These are phyloP conservation scores for Hirundo rustica DNA, from an alignment of 2,797 vertebrate species.

Conservation along the genomic window DNA sequence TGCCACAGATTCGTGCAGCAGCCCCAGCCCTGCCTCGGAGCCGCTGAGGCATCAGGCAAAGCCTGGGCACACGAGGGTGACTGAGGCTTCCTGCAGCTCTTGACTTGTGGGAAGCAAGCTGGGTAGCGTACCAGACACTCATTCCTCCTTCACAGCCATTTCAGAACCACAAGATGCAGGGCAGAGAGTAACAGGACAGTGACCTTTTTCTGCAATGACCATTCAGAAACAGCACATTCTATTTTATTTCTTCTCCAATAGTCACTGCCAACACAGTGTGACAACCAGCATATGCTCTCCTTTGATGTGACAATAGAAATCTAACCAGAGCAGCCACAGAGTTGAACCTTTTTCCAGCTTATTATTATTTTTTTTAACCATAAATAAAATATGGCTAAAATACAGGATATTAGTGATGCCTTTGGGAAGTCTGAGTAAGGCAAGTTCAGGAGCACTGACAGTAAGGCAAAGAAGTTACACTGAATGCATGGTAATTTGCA, in stretches of 20 bases:
- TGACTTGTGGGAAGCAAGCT: not conserved
- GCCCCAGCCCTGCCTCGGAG: not conserved
- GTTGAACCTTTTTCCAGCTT: not conserved
- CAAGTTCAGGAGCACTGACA: not conserved
- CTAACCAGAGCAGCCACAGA: not conserved
- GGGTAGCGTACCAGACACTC: not conserved
- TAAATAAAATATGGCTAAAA: not conserved
- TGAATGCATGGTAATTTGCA: not conserved
- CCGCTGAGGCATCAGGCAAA: not conserved
- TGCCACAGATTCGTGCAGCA: not conserved
- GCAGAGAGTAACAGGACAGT: not conserved
- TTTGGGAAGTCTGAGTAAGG: not conserved
- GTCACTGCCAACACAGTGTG: not conserved
- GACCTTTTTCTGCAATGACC: not conserved
- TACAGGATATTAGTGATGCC: not conserved
- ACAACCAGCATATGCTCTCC: not conserved
- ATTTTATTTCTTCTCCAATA: not conserved
- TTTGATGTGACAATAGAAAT: not conserved
- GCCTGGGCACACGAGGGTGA: rapidly evolving
- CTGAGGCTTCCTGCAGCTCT: not conserved
- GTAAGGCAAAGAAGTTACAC: not conserved
- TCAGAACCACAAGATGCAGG: not conserved
- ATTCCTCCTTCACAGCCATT: not conserved
- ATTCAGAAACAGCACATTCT: not conserved
- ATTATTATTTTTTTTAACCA: not conserved